Conservation (phyloP, 1,140 invertebrate species). For the Diachasmimorpha longicaudata region DNA sequence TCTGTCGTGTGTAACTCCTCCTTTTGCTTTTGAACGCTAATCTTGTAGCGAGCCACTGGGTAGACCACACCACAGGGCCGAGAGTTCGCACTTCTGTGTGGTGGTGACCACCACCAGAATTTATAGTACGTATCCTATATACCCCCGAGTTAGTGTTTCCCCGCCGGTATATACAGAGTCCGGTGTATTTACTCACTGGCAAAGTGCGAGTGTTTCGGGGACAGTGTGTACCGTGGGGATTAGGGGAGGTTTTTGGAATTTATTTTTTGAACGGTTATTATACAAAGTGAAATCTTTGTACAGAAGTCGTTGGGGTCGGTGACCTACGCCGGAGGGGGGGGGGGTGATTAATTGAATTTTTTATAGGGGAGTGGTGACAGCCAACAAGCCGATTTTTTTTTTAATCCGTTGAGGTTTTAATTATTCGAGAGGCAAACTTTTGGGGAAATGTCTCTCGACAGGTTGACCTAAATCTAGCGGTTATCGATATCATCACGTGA, state of each 20-base stretch:
- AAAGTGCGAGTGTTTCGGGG: not conserved
- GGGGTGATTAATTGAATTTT: not conserved
- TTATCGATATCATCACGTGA: no score
- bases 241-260: not conserved
- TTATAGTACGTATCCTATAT: not conserved
- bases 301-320: no score
- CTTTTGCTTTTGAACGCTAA: slow-evolving; percentile 18
- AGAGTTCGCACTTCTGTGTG: slow-evolving; percentile 9
- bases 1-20: not conserved
- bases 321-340: not conserved
- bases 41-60: slow-evolving; percentile 15
- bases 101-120: slow-evolving; percentile 10
- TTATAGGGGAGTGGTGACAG: not conserved
- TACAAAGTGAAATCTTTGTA: not conserved
- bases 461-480: no score
- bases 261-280: not conserved
- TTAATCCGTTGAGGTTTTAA: no score
- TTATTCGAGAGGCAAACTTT: no score
- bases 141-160: not conserved
- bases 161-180: not conserved
- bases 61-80: slow-evolving; percentile 20
- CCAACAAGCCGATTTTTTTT: no score
- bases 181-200: not conserved
- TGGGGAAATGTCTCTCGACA: no score
- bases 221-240: not conserved